These are phyloP conservation scores for Petrocephalus sullivani DNA, from an alignment of 2,797 vertebrate genomes.

Conservation along the genomic window DNA sequence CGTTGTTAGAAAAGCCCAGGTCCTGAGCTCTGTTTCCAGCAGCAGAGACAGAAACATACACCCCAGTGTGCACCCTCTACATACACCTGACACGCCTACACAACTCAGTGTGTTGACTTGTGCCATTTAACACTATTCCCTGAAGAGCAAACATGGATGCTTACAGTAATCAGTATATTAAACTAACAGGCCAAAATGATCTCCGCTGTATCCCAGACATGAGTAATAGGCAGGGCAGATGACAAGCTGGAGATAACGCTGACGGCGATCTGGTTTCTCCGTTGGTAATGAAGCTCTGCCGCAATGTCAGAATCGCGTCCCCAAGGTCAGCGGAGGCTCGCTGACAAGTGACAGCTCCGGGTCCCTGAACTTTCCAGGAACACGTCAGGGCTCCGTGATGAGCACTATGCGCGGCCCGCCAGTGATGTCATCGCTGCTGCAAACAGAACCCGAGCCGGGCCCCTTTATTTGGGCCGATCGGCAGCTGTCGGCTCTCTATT, in stretches of 20 bases:
- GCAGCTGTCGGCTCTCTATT: background rate
- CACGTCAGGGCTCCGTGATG: background rate
- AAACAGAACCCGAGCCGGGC: background rate
- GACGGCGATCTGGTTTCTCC: background rate
- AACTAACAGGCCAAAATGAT: background rate
- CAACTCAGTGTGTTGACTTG: background rate
- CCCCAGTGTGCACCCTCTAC: background rate
- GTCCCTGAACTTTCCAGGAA: background rate
- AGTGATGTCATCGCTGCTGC: slow-evolving; percentile 12
- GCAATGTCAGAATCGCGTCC: background rate
- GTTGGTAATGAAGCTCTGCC: background rate
- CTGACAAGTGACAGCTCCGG: slow-evolving; percentile 1
- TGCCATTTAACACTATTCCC: background rate
- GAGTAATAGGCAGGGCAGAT: background rate
- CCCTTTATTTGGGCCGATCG: background rate
- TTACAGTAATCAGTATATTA: background rate
- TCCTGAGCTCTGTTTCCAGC: background rate
- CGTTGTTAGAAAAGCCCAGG: background rate
- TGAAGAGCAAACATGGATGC: background rate
- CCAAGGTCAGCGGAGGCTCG: slow-evolving; percentile 13
- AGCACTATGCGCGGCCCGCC: background rate
- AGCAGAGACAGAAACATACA: background rate
- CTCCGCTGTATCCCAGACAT: background rate
- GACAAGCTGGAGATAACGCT: background rate
- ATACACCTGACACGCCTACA: background rate